Base-by-base conservation (phyloP, 2,888 invertebrate species). In the Cerastoderma edule region DNA sequence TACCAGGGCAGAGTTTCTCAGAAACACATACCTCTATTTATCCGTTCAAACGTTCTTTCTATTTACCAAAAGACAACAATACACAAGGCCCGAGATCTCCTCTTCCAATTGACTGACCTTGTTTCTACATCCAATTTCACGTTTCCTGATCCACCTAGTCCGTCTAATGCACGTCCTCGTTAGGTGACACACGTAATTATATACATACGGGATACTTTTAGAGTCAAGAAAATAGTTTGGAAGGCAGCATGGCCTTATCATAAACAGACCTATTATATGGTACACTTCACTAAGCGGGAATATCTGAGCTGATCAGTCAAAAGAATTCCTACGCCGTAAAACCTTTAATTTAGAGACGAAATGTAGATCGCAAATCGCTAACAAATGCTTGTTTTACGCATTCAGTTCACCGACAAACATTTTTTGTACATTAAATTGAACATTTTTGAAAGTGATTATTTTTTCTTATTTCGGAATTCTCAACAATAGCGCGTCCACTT, bases 221-320 rank as follows among this genome's bases (percentile, higher is more conserved):
- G 79, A 86, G 80, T 86, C 82, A 83, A 86, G 87, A 85, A 87
- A 88, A 88, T 84, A 89, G 89, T 87, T 87, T 85, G 85, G 85
- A 87, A 86, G 89, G 90, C 90, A 90, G 90, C 91, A 91, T 92
- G 92, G 91, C 89, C 91, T 90, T 90, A 91, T 89, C 89, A 90
- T 89, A 89, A 87, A 91, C 88, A 88, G 85, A 87, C 87, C 88
- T 91, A 90, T 90, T 91, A 90, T 91, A 86, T 89, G 88, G 87
- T 88, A 89, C 90, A 90, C 89, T 89, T 90, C 91, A 89, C 87
- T 91, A 90, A 91, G 92, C 92, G 91, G 91, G 91, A 91, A 91
- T 89, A 91, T 89, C 88, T 75, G 70, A 83, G 87, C 89, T 85
- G 86, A 85, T 87, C 88, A 84, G 81, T 80, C 69, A 79, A 76